These are phyloP conservation scores for Oxycera nigricornis DNA, from an alignment of 2,888 invertebrate genomes.

Conservation along the genomic window DNA sequence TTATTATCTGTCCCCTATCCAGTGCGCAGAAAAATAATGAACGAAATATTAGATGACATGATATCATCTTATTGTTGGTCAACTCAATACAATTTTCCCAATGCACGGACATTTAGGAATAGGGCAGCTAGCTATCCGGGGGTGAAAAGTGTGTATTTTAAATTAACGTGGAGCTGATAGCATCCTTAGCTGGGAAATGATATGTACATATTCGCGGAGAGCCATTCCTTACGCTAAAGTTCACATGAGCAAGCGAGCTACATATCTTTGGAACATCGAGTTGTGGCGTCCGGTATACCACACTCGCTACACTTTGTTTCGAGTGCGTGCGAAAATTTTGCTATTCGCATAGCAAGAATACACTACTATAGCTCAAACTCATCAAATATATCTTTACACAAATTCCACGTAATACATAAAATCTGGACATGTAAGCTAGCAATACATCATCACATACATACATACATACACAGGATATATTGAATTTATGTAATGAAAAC, in stretches of 20 bases:
- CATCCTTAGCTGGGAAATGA: background rate
- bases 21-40: constrained; percentile 46
- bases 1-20: constrained; percentile 42
- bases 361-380: constrained; percentile 7
- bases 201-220: background rate
- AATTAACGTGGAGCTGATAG: background rate
- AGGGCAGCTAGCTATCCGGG: background rate
- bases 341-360: background rate
- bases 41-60: constrained; percentile 48
- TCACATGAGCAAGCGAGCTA: no score
- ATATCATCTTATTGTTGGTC: constrained; percentile 47
- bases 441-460: constrained; percentile 28
- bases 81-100: constrained; percentile 30
- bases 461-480: constrained; percentile 40
- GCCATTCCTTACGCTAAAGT: background rate
- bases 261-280: no score
- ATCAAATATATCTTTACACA: constrained; percentile 33
- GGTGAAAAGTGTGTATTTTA: background rate
- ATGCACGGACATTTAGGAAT: background rate
- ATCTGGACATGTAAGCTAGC: constrained; percentile 23
- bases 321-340: background rate
- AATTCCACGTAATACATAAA: constrained; percentile 31
- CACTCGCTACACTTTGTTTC: background rate
- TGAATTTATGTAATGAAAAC: constrained; percentile 47
- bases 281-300: no score